phyloP scores from a whole-genome alignment of 2,113 vertebrate species.

The Protobothrops flavoviridis region DNA sequence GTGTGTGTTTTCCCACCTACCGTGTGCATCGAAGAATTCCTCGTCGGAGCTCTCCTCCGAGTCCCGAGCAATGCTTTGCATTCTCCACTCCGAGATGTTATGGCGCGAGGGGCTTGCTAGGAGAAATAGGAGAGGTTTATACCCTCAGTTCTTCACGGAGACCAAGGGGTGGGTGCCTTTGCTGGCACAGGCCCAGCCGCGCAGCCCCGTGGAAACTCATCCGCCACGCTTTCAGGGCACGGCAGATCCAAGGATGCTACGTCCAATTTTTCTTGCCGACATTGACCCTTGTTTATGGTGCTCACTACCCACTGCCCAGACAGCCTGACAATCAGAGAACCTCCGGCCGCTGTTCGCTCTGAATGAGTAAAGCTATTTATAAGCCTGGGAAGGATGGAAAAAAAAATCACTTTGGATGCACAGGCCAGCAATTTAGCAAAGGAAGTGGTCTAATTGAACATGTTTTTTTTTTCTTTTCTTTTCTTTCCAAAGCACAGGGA shows the following conservation, averaged over 20 bases:
- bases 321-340: constrained; percentile 45
- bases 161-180: constrained; percentile 46
- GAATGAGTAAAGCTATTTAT: constrained; percentile 66
- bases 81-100: constrained; percentile 93
- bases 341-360: constrained; percentile 38
- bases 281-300: constrained; percentile 19
- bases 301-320: constrained; percentile 55
- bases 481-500: not conserved
- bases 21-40: constrained; percentile 95
- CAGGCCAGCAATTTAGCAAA: constrained; percentile 62
- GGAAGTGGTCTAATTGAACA: constrained; percentile 58
- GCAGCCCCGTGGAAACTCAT: constrained; percentile 47
- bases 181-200: constrained; percentile 43
- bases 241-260: constrained; percentile 45
- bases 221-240: constrained; percentile 48
- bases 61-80: constrained; percentile 96
- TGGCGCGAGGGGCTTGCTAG: constrained; percentile 90
- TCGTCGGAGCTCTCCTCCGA: constrained; percentile 94
- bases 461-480: not conserved
- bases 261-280: constrained; percentile 48
- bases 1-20: constrained; percentile 64
- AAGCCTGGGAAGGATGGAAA: constrained; percentile 57
- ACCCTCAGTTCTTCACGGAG: not conserved
- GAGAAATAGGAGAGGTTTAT: constrained; percentile 54
- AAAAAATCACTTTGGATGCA: constrained; percentile 58